Base-by-base conservation (phyloP, 2,888 invertebrate genomes). In the Cheilosia variabilis region DNA sequence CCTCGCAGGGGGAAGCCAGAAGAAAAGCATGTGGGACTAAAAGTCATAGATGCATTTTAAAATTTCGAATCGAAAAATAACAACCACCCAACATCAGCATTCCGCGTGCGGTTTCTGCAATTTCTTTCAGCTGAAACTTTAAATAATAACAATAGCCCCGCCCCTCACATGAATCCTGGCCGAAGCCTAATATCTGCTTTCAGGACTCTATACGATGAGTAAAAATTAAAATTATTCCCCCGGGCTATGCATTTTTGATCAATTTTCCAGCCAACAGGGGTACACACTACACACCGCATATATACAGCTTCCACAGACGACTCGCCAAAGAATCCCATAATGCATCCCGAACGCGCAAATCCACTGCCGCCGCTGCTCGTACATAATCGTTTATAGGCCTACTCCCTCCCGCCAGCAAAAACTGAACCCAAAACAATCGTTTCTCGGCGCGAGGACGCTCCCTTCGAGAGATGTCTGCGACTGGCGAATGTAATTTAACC, bases 221-320 rank as follows among this genome's bases (percentile, higher is more conserved):
- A 76, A 71, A 66, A 80, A 86, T 86, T 86, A 80, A 86, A 80
- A 80, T 86, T 66, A 76, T 66, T 58, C 80, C 84, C 80, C 1
- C 43, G 10, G 84, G 84, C 84, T 86, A 84, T 76, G 84, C 60
- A 86, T 80, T 86, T 86, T 86, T 86, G 84, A 86, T 86, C 80
- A 86, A 76, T 86, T 86, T 86, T 80, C 71, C 84, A 72, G 62
- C 80, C 84, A 80, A 86, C 80, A 75, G 66, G 71, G 31, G 22
- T 52, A 22, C 43, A 41, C 57, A 41, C 5, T 27, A 27, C 27
- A 24, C 24, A 27, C 27, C 5, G 34, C 55, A 45, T 43, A 45
- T 43, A 37, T 13, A 60, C 27, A 27, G 27, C 63, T 53, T 57
- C 37, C 10, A 37, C 37, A 37, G 37, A 60, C 53, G 41, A 45